Percentiles rank a stretch among this genome's conserved stretches.
phyloP scores from a whole-genome alignment of 2,797 vertebrate genomes.

The Argya squamiceps region DNA sequence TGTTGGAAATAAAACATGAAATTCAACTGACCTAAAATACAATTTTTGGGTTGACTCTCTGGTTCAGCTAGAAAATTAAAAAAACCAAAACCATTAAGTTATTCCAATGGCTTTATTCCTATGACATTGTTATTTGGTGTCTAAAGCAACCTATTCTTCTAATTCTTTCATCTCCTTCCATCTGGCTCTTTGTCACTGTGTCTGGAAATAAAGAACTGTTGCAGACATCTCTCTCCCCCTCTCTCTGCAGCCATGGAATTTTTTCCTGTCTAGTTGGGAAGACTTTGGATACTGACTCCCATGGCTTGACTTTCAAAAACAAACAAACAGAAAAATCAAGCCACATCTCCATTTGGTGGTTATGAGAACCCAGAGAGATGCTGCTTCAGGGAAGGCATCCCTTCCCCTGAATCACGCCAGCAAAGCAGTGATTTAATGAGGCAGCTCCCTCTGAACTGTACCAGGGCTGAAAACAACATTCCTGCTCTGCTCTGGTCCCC shows the following conservation, averaged over 20 bases:
- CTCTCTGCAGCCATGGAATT: neutral
- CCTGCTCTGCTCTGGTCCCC: neutral
- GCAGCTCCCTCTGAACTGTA: neutral
- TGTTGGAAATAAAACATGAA: neutral
- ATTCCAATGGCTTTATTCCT: conserved; percentile 6
- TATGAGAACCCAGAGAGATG: neutral
- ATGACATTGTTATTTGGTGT: conserved; percentile 1
- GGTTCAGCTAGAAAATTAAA: neutral
- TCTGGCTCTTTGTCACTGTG: neutral
- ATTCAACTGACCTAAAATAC: neutral
- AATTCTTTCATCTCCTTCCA: conserved; percentile 50
- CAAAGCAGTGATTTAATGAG: neutral
- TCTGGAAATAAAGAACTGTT: conserved; percentile 50
- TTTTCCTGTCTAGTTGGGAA: conserved; percentile 19
- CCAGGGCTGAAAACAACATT: neutral
- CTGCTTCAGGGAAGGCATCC: neutral
- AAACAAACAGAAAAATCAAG: conserved; percentile 32
- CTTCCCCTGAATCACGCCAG: neutral
- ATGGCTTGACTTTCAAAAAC: neutral
- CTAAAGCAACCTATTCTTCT: conserved; percentile 32
- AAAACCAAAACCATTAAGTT: neutral
- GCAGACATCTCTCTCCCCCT: neutral
- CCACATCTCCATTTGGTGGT: neutral
- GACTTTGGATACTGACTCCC: neutral
- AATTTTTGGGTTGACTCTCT: neutral